Evolutionary conservation across 2,797 vertebrate species (phyloP), one percentile per base, ranked within the genome.

Genomic region (Enteromius anoplus): DNA sequence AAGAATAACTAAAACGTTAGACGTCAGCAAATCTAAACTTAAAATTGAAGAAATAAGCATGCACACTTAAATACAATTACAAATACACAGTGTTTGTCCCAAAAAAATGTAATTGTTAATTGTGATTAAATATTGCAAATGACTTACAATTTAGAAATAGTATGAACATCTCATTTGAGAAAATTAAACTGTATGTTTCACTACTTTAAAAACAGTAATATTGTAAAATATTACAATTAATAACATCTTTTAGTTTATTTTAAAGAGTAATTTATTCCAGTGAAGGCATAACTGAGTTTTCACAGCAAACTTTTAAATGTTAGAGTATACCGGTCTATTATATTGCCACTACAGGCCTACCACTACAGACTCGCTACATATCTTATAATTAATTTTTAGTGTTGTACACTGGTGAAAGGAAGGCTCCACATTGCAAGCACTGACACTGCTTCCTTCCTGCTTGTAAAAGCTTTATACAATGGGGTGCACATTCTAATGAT

Each of bases 381-480:
- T 19, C 26, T 45, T 15, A 23, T 32, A 10, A 37, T 37, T 14
- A 12, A 12, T 34, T 64, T 47, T 32, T 34, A 19, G 6, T 29
- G 11, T n/a, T 37, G 60, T 3, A 12, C 19, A 51, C 34, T 29
- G 75, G 9, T 62, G 29, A 71, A 64, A 66, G 32, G 42, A 73
- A 78, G 69, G 17, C 29, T 81, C 58, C 29, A 49, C 17, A 68
- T 69, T 77, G 66, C 78, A 70, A n/a, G 34, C 78, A 69, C 32
- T n/a, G 71, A 62, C 40, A 65, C 60, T 29, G 69, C 58, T 83
- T 83, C 75, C 81, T 83, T 80, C 64, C 62, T 69, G 80, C 71
- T 82, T 85, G 58, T 85, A 83, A 87, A 87, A 64, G 42, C 81
- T 83, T 75, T 64, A 60, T 80, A 66, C 29, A 82, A 69, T 81